Conservation (phyloP, 2,888 invertebrate species). For the Eupeodes latifasciatus region DNA sequence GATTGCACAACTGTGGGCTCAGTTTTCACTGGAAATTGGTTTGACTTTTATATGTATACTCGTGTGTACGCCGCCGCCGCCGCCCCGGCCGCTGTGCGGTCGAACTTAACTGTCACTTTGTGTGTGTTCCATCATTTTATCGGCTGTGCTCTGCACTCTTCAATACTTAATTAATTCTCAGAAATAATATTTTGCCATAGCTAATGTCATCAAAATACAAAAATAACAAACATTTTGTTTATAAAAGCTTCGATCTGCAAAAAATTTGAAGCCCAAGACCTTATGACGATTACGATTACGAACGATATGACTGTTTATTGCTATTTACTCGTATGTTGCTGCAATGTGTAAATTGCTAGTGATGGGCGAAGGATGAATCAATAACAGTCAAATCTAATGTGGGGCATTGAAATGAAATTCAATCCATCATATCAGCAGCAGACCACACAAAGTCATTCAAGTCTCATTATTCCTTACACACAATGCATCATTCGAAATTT, state of each 20-base stretch:
- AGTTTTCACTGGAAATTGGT: conserved; percentile 49
- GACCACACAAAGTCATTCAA: conserved; percentile 35
- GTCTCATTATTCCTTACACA: not conserved
- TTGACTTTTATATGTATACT: not conserved
- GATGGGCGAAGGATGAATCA: conserved; percentile 36
- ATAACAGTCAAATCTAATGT: not conserved
- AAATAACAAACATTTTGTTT: not conserved
- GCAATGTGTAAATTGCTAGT: not conserved
- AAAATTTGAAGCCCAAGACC: conserved; percentile 19
- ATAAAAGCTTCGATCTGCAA: conserved; percentile 29
- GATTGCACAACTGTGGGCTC: conserved; percentile 47
- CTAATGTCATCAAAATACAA: conserved; percentile 42
- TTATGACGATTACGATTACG: not conserved
- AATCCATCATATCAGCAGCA: not conserved
- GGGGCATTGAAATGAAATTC: conserved; percentile 15
- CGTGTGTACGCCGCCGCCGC: not conserved
- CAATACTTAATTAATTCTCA: conserved; percentile 38
- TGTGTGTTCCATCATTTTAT: conserved; percentile 21
- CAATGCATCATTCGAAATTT: too few species aligned
- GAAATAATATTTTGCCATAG: conserved; percentile 33
- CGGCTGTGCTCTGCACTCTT: conserved; percentile 5
- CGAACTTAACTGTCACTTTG: conserved; percentile 2
- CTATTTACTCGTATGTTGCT: too few species aligned
- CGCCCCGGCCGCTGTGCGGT: conserved; percentile 36
- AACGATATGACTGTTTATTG: not conserved